Conservation (phyloP, 2,797 vertebrate species). For the Myotis daubentonii region DNA sequence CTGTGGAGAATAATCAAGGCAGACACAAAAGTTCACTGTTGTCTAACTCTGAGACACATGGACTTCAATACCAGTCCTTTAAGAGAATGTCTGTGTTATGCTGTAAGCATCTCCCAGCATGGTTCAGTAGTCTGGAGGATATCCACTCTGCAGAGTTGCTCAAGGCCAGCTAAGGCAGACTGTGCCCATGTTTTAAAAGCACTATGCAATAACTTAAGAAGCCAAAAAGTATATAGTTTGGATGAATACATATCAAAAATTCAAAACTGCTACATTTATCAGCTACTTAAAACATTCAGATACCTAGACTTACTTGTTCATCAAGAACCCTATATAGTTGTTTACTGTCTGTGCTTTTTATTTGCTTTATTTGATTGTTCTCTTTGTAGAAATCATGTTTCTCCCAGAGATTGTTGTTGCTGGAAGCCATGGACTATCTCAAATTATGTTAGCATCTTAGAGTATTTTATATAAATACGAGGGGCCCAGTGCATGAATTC, state of each 20-base stretch:
- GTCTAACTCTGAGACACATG: neutral
- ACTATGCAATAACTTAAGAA: neutral
- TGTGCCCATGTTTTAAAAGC: neutral
- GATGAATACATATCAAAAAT: neutral
- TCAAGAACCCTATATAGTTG: neutral
- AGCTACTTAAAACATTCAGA: neutral
- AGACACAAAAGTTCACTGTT: neutral
- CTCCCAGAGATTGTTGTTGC: neutral
- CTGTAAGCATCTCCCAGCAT: neutral
- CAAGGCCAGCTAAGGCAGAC: neutral
- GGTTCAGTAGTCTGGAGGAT: neutral
- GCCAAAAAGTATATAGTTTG: neutral
- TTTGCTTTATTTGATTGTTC: constrained; percentile 6
- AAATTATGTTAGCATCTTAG: neutral
- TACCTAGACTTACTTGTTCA: constrained; percentile 6
- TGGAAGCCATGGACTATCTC: neutral
- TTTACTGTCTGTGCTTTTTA: constrained; percentile 20
- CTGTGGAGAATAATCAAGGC: neutral
- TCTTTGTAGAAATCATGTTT: constrained; percentile 28
- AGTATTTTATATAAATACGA: neutral
- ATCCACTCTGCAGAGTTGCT: neutral
- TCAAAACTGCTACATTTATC: neutral
- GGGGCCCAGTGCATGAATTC: too few species aligned
- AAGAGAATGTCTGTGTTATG: neutral
- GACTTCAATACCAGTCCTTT: neutral